Evolutionary conservation across 2,888 invertebrate genomes (phyloP), one percentile per base, ranked within the genome.

Genomic region (Coleophora deauratella): DNA sequence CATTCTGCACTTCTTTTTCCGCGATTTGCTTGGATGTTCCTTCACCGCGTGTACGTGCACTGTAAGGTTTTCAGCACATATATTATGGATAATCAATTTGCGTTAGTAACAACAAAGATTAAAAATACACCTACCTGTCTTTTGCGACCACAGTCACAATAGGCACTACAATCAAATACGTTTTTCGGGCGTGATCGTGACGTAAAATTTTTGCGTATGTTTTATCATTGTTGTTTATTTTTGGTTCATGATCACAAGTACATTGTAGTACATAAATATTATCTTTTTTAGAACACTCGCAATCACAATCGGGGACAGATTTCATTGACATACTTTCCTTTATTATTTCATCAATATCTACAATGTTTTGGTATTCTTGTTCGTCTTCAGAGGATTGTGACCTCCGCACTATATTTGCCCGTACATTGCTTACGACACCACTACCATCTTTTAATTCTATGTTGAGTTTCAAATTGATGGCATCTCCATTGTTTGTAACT

Each of bases 401-500:
- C 13, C 39, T 50, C 9, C 42, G 36, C 32, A 38, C 12, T 21
- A 35, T 27, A 15, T 33, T 44, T 8, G 13, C 41, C n/a, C 35
- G 47, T 40, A 43, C 46, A 33, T 42, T 38, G 31, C 36, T 49
- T 10, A 47, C 33, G 3, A 41, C n/a, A 13, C 42, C 49, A n/a
- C 49, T 41, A 13, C 43, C 49, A 37, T 59, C 61, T 44, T 55
- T 57, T 11, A 77, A 48, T 51, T 74, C 62, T 43, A 79, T 66
- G 31, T 63, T 64, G 6, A 79, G 45, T 46, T 64, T 72, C 9
- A 81, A 59, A 46, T 71, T 66, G 1, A 76, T 43, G 10, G 57
- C 44, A 15, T 67, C 64, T 7, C 62, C 66, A 47, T 61, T 66
- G 37, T 61, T 65, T 35, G 62, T 44, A 3, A 58, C 30, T 30